Evolutionary conservation across 1,140 invertebrate genomes (phyloP).

Genomic region (Brachionus koreanus): DNA sequence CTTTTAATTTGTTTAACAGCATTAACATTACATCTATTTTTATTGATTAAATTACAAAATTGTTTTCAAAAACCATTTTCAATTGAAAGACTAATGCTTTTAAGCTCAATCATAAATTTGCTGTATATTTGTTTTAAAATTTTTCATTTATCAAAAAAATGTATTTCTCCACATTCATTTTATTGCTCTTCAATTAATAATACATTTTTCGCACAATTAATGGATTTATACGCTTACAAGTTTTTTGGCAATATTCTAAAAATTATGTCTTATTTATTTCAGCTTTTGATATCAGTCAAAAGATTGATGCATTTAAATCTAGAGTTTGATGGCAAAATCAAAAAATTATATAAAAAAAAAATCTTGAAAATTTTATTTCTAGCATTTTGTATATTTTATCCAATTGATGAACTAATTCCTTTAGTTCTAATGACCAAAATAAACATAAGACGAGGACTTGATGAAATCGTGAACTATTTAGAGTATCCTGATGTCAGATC

Average conservation of each 20-base stretch:
- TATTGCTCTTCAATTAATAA: neutral
- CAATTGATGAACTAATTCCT: neutral
- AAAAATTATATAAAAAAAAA: neutral
- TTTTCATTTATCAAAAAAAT: neutral
- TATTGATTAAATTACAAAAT: neutral
- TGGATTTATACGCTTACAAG: neutral
- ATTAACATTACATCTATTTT: neutral
- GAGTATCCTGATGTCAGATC: neutral
- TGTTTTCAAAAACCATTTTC: neutral
- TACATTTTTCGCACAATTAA: neutral
- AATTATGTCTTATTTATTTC: neutral
- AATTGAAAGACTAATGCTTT: neutral
- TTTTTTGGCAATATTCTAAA: neutral
- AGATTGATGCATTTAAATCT: neutral
- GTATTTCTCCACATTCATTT: neutral
- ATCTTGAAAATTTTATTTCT: neutral
- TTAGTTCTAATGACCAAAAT: neutral
- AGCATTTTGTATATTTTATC: neutral
- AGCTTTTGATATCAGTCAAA: neutral
- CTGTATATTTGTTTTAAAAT: neutral
- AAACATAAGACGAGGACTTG: neutral
- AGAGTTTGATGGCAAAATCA: neutral
- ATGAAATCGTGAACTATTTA: neutral
- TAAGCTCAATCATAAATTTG: neutral
- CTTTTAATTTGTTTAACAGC: neutral